Evolutionary conservation across 2,113 vertebrate genomes (phyloP).

Genomic region (Passerina amoena): DNA sequence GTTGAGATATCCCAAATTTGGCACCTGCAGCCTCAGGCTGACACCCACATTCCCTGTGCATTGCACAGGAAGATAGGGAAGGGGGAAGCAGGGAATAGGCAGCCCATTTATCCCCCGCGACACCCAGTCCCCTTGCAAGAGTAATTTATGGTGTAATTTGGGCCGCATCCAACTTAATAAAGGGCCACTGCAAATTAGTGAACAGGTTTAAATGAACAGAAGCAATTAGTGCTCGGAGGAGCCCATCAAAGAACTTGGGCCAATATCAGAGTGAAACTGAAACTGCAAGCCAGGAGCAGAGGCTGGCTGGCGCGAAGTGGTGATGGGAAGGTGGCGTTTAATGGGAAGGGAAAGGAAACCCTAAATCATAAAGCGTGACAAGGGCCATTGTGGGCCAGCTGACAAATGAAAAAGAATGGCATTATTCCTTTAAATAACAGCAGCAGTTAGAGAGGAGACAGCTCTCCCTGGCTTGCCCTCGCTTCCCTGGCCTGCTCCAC

Average conservation of each 20-base stretch:
- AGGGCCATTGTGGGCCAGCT: constrained; percentile 76
- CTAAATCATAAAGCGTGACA: constrained; percentile 78
- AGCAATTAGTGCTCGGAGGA: constrained; percentile 75
- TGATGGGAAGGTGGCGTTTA: constrained; percentile 71
- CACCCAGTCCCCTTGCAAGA: constrained; percentile 36
- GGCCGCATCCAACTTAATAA: constrained; percentile 77
- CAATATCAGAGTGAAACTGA: constrained; percentile 63
- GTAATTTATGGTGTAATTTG: constrained; percentile 77
- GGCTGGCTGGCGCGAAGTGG: constrained; percentile 43
- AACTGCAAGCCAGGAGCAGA: constrained; percentile 55
- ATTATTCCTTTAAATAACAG: constrained; percentile 76
- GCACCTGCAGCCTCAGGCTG: neutral
- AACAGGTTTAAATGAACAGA: constrained; percentile 79
- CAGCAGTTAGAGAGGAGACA: constrained; percentile 70
- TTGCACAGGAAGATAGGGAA: neutral
- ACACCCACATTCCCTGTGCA: accelerated
- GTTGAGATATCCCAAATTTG: neutral
- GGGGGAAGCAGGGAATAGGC: neutral
- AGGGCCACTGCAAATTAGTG: constrained; percentile 77
- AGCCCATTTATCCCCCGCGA: constrained; percentile 39
- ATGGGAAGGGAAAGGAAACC: constrained; percentile 76
- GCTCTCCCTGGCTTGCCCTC: constrained; percentile 59
- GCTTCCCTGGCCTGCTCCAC: constrained; percentile 25
- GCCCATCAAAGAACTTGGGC: constrained; percentile 74
- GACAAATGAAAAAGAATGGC: constrained; percentile 79